These are phyloP conservation scores for Amblyteles armatorius DNA, from an alignment of 2,888 invertebrate genomes.

Conservation along the genomic window DNA sequence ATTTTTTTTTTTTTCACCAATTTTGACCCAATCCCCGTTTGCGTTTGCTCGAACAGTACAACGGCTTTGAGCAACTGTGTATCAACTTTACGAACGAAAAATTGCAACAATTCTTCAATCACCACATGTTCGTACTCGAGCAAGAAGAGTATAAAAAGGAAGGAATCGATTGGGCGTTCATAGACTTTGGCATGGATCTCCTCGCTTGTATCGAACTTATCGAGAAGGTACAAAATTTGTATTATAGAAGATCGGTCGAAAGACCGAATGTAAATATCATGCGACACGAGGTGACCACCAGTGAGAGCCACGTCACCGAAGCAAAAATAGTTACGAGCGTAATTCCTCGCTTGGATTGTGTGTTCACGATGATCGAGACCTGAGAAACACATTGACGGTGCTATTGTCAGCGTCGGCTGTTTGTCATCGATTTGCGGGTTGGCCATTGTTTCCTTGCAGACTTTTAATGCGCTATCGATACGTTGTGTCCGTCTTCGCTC, in stretches of 20 bases:
- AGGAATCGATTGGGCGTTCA: conserved; percentile 98
- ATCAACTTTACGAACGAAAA: conserved; percentile 99
- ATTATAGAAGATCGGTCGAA: conserved; percentile 26
- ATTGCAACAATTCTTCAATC: conserved; percentile 99
- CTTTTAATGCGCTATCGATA: background rate
- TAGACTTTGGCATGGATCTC: conserved; percentile 99
- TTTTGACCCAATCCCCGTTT: conserved; percentile 50
- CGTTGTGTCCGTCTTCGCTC: background rate
- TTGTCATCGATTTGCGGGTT: conserved; percentile 17
- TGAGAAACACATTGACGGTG: conserved; percentile 49
- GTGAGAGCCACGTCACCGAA: conserved; percentile 47
- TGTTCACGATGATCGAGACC: conserved; percentile 52
- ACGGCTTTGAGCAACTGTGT: conserved; percentile 99
- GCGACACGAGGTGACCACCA: conserved; percentile 35
- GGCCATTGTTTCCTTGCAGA: conserved; percentile 22
- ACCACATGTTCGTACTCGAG: conserved; percentile 99
- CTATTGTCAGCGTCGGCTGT: conserved; percentile 36
- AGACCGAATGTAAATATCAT: conserved; percentile 16
- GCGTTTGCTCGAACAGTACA: conserved; percentile 87
- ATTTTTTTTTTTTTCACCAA: background rate
- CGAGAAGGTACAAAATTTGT: conserved; percentile 90
- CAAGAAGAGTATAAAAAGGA: conserved; percentile 98
- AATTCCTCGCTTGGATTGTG: conserved; percentile 53
- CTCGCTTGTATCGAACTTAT: conserved; percentile 98
- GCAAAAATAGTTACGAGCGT: conserved; percentile 5